A percentile compares a stretch with the other conserved stretches of the same genome.
phyloP scores from a whole-genome alignment of 2,797 vertebrate genomes.

The Catostomus latipinnis region DNA sequence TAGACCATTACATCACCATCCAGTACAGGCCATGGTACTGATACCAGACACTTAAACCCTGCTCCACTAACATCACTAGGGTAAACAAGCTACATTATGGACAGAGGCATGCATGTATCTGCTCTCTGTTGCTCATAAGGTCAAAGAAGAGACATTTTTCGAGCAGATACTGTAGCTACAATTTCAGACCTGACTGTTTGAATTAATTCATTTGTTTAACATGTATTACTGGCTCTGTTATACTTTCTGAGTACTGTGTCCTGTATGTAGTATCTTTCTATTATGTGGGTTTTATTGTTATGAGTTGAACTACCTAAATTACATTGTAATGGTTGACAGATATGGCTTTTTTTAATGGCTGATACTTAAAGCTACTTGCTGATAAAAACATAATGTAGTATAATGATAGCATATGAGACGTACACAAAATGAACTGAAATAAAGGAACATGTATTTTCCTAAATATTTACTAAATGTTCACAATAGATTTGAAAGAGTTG shows the following conservation, averaged over 20 bases:
- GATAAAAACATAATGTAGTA: too few relatives aligned
- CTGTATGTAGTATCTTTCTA: background rate
- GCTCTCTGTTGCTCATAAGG: background rate
- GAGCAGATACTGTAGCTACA: background rate
- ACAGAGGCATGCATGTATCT: background rate
- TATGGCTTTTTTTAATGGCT: background rate
- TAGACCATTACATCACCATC: conserved; percentile 36
- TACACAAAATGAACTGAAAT: too few relatives aligned
- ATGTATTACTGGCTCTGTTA: background rate
- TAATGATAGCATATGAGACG: too few relatives aligned
- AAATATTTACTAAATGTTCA: too few relatives aligned
- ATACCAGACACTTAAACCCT: conserved; percentile 22
- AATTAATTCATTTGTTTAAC: background rate
- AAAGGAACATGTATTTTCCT: too few relatives aligned
- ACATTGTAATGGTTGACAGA: background rate
- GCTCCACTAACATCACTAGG: conserved; percentile 14
- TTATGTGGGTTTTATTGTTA: background rate
- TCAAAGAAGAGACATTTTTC: conserved; percentile 1
- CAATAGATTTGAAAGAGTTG: too few relatives aligned
- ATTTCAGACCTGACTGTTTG: background rate
- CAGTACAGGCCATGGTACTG: background rate
- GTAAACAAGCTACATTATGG: conserved; percentile 8
- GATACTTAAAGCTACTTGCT: background rate
- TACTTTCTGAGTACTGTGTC: too few relatives aligned
- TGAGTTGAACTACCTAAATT: background rate